A percentile compares a stretch with the other conserved stretches of the same genome.
Evolutionary conservation across 1,140 invertebrate genomes (phyloP).

Genomic region (Alviniconcha marisindica): DNA sequence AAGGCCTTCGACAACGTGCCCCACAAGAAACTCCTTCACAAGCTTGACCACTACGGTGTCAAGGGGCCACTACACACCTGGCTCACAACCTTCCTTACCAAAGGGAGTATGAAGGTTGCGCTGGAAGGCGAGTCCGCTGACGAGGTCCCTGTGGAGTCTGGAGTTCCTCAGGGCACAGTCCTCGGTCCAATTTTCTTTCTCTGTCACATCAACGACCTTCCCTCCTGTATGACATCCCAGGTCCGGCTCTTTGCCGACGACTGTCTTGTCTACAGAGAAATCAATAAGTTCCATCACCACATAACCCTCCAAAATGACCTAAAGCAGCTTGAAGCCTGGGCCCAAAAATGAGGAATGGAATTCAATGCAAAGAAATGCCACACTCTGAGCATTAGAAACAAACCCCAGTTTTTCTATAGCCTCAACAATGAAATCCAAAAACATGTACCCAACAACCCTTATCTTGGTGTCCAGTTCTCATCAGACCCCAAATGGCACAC

Average conservation of each 20-base stretch:
- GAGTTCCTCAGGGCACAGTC: background rate
- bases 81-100: too few relatives aligned
- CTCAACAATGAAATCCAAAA: too few relatives aligned
- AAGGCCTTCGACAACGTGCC: background rate
- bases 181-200: conserved; percentile 20
- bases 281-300: conserved; percentile 13
- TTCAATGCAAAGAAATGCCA: conserved; percentile 47
- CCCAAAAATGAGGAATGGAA: conserved; percentile 38
- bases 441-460: too few relatives aligned
- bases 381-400: too few relatives aligned
- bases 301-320: conserved; percentile 36
- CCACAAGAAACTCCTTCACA: background rate
- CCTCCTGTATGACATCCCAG: conserved; percentile 31
- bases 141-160: background rate
- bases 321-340: conserved; percentile 40
- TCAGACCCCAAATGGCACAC: too few relatives aligned
- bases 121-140: background rate
- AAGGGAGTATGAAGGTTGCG: background rate
- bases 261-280: conserved; percentile 35
- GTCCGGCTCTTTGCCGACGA: conserved; percentile 46
- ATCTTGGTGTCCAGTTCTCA: too few relatives aligned
- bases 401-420: too few relatives aligned
- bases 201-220: conserved; percentile 46
- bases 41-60: conserved; percentile 3
- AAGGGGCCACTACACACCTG: too few relatives aligned